Evolutionary conservation across 64 coral and sea anemone genomes (phyloP), one percentile per base, ranked within the genome.

Genomic region (Catalaphyllia jardinei): DNA sequence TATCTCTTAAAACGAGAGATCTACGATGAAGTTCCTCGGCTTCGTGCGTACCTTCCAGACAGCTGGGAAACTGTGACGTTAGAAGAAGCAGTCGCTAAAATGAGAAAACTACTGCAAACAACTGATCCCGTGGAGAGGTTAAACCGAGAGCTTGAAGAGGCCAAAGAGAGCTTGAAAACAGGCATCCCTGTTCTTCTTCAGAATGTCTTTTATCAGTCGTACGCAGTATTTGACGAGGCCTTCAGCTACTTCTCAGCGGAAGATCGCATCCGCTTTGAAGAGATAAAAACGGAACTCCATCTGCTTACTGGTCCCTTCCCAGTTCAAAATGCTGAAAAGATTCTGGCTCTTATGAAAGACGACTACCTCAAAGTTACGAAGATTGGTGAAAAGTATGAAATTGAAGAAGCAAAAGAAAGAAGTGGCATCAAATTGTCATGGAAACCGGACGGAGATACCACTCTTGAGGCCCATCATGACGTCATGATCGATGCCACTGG

Each of bases 211-310:
- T 91, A 81, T 85, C 52, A 76, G 38, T 91, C 89, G 1, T 91
- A 91, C 31, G 71, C 71, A 83, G 55, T 85, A 52, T 91, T 91
- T 33, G 78, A 91, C 79, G 89, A 91, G 24, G 77, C 46, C 28
- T 35, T 91, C 20, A 74, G 73, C 27, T 91, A 76, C 69, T 83
- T 91, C 51, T 91, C 89, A 31, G 89, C 89, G 1, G 89, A 91
- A 76, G 89, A 91, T 91, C 89, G 89, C 67, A 91, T 91, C 79
- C 74, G 89, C 19, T 91, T 91, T 74, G 69, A 91, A 20, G 89
- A 67, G 49, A 62, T 83, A 0, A 74, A 91, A 38, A 73, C 89
- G 22, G 89, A 91, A 39, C 57, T 91, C 30, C 80, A 80, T 63
- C 73, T 57, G n/a, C 60, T 85, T 29, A 82, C 85, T 25, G 80